Base-by-base conservation (phyloP, 2,888 invertebrate genomes). In the Allolobophora icterica region DNA sequence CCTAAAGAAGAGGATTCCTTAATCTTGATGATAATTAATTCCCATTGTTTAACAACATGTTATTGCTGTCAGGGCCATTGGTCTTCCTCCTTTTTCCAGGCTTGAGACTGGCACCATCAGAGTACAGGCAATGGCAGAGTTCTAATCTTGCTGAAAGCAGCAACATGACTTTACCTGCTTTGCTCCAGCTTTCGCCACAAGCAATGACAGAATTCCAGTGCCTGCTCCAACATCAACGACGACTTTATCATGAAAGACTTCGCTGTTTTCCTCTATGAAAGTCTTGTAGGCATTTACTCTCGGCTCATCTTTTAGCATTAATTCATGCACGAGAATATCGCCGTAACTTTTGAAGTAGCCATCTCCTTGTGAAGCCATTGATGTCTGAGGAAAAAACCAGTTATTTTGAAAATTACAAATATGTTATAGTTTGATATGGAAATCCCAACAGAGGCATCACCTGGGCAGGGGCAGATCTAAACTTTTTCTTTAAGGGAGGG, bases 181-280 rank as follows among this genome's bases (percentile, higher is more conserved):
- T 13, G 95, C 95, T 33, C 95, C 95, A 89, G 94, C 94, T 89
- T 93, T 93, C 0, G 95, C 95, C 34, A 94, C 95, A 93, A 95
- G 95, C 89, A 95, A 91, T 0, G 95, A 94, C 89, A 95, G 92
- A 89, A 95, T 94, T 11, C 95, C 95, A 33, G 94, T 94, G 17
- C 95, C 95, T 17, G 95, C 94, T 15, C 95, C 95, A 19, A 95
- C 95, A 93, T 95, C 95, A 96, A 98, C 96, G 0, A 95, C 95
- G 45, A 94, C 92, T 91, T 95, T 95, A 89, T 93, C 94, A 84
- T 93, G 92, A 71, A 95, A 93, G 15, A 94, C 71, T 35, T 94
- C 96, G 13, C 91, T 40, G 91, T 95, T 94, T 58, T 94, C 92
- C 89, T 94, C 94, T 89, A 95, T 94, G 92, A 95, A 95, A 24